phyloP scores from a whole-genome alignment of 1,140 invertebrate genomes.

The Maconellicoccus hirsutus region DNA sequence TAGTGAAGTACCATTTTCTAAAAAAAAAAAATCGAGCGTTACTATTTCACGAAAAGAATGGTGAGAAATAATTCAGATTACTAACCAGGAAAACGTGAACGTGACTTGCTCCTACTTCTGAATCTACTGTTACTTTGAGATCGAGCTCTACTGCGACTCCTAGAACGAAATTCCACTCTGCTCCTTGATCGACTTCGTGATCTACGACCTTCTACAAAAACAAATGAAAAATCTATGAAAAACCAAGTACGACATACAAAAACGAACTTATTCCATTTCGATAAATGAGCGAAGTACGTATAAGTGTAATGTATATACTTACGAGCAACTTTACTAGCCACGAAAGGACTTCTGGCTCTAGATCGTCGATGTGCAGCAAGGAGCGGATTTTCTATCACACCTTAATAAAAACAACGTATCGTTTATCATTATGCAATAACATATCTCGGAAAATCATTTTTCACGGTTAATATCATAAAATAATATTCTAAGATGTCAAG shows the following conservation, averaged over 20 bases:
- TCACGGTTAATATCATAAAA: too few relatives aligned
- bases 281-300: too few relatives aligned
- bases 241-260: neutral
- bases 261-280: too few relatives aligned
- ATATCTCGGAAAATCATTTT: too few relatives aligned
- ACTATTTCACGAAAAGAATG: too few relatives aligned
- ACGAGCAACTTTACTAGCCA: neutral
- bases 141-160: neutral
- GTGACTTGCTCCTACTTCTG: conserved; percentile 8
- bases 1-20: neutral
- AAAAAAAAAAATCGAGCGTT: too few relatives aligned
- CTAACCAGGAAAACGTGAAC: conserved; percentile 16
- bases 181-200: neutral
- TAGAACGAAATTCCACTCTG: neutral
- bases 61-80: too few relatives aligned
- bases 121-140: neutral
- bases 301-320: neutral
- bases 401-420: too few relatives aligned
- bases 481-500: too few relatives aligned
- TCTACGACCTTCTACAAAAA: neutral
- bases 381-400: too few relatives aligned
- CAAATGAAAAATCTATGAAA: neutral
- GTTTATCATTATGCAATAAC: too few relatives aligned
- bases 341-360: conserved; percentile 9
- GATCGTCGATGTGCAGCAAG: neutral